Evolutionary conservation across 2,888 invertebrate species (phyloP).

Genomic region (Drosophila multiciliata): DNA sequence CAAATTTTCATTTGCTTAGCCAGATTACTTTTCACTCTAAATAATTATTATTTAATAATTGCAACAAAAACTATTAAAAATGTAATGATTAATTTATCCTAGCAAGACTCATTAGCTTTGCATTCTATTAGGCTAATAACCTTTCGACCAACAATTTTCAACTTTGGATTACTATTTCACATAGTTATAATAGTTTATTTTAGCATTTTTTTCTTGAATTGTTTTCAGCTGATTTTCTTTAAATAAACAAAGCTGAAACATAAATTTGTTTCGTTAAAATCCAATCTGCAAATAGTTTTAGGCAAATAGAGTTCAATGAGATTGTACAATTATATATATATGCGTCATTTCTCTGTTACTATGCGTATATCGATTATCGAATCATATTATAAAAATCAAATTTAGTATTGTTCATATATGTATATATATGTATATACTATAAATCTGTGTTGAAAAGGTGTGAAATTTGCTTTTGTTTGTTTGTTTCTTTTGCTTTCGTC

Average conservation of each 20-base stretch:
- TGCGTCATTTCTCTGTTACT: constrained; percentile 3
- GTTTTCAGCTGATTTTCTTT: constrained; percentile 21
- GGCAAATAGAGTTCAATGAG: constrained; percentile 14
- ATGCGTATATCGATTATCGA: too few relatives aligned
- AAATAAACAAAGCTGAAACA: constrained; percentile 14
- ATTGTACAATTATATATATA: constrained; percentile 11
- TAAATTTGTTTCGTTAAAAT: constrained; percentile 44
- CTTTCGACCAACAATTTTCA: neutral
- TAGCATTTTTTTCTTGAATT: neutral
- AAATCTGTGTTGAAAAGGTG: constrained; percentile 56
- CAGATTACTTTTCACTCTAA: neutral
- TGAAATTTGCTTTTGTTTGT: constrained; percentile 63
- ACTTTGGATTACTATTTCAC: neutral
- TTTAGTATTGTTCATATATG: neutral
- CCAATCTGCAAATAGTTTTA: constrained; percentile 32
- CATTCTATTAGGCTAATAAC: neutral
- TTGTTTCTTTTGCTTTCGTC: constrained; percentile 65
- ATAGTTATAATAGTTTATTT: neutral
- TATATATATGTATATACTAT: constrained; percentile 8
- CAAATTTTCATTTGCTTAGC: neutral
- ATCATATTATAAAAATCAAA: too few relatives aligned
- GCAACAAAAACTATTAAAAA: too few relatives aligned
- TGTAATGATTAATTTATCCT: neutral
- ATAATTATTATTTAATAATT: neutral
- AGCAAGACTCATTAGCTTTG: neutral